Evolutionary conservation across 2,113 vertebrate species (phyloP), one percentile per base, ranked within the genome.

Genomic region (Ivindomyrus marchei): DNA sequence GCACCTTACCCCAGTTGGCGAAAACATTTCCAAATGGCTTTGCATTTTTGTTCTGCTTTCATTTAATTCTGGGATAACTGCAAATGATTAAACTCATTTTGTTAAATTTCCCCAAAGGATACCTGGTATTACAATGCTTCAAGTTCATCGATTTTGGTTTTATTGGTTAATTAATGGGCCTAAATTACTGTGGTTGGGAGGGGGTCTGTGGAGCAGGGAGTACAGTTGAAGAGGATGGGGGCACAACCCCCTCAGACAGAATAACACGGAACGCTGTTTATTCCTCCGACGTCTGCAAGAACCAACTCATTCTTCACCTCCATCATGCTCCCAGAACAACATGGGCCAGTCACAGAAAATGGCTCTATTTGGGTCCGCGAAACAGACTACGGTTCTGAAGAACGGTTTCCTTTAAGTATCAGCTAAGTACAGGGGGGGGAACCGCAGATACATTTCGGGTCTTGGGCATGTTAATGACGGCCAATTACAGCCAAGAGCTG

Each of bases 171-270:
- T 94, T 94, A 95, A 93, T 52, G 24, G 87, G 92, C 88, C 56
- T 90, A 94, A 94, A 95, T 95, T 94, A 93, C 92, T 93, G 92
- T 91, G 93, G 93, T 62, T 91, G 91, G 92, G 90, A 36, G 21
- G n/a, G 4, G 8, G 19, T 52, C 24, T 13, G 24, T 50, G 85
- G 19, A 87, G 49, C 27, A 52, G 11, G 85, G 2, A 31, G 24
- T 52, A 39, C 91, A 92, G 56, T 85, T 46, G 47, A 89, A 42
- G 21, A 83, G 50, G 45, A 92, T 93, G 91, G 85, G 92, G 94
- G 93, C 93, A 94, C 7, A 21, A 92, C 94, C 93, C 94, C 94
- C 93, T 21, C 53, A 58, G 89, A 85, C 3, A 42, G 88, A 92
- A 91, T 83, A 24, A 19, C 39, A 92, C 92, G 93, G 31, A 56